phyloP scores from a whole-genome alignment of 2,113 vertebrate species.

The Psittacula cyanocephala region DNA sequence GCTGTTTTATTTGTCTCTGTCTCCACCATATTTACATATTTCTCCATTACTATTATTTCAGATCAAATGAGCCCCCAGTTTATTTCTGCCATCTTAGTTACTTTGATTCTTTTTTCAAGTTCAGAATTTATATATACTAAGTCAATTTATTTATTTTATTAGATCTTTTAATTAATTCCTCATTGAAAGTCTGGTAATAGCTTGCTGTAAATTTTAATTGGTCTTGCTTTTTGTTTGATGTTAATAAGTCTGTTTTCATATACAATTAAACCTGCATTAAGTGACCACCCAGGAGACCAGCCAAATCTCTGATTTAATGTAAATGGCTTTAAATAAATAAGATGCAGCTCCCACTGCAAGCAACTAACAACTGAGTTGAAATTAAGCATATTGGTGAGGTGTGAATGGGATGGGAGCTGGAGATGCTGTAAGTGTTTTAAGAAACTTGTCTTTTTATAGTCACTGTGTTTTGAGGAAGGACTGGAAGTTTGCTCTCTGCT shows the following conservation, averaged over 20 bases:
- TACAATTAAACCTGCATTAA: not conserved
- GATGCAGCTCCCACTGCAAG: not conserved
- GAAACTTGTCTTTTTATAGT: not conserved
- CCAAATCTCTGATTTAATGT: not conserved
- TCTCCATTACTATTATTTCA: not conserved
- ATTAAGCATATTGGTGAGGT: not conserved
- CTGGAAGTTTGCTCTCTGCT: not conserved
- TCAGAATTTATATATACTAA: not conserved
- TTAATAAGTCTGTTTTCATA: slow-evolving; percentile 9
- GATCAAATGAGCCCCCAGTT: not conserved
- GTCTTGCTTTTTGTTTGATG: not conserved
- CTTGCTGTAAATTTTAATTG: slow-evolving; percentile 17
- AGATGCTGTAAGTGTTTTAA: not conserved
- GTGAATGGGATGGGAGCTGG: not conserved
- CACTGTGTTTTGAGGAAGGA: not conserved
- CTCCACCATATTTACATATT: not conserved
- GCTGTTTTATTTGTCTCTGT: not conserved
- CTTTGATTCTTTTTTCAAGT: not conserved
- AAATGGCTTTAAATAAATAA: not conserved
- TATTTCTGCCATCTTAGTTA: not conserved
- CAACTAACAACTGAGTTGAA: not conserved
- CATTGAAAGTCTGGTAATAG: not conserved
- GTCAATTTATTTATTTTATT: not conserved
- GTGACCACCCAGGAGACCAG: not conserved
- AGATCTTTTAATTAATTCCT: not conserved